phyloP scores from a whole-genome alignment of 2,113 vertebrate species.

The Osmerus eperlanus region DNA sequence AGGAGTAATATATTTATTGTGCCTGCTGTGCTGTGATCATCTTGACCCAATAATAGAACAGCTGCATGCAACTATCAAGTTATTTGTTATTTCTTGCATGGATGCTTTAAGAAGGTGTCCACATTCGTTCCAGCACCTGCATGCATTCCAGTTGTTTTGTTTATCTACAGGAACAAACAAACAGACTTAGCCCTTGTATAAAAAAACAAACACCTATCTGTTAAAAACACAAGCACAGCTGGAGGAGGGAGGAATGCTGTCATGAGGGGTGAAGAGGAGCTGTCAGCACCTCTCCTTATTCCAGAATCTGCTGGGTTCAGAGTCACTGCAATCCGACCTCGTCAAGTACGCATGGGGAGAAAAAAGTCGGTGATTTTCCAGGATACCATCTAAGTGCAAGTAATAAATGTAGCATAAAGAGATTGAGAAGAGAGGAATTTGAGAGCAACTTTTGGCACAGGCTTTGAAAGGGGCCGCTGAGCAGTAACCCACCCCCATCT shows the following conservation, averaged over 20 bases:
- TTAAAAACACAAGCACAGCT: background rate
- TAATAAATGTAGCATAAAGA: constrained; percentile 70
- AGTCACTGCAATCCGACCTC: constrained; percentile 62
- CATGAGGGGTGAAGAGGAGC: constrained; percentile 45
- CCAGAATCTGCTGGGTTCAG: constrained; percentile 47
- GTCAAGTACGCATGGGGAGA: constrained; percentile 20
- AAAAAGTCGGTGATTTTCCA: constrained; percentile 48
- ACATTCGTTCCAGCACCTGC: background rate
- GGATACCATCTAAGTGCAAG: constrained; percentile 67
- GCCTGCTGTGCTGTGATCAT: no score
- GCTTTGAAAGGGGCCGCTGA: constrained; percentile 67
- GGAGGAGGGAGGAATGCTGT: constrained; percentile 28
- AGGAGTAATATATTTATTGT: no score
- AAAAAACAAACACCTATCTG: background rate
- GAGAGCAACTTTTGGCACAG: constrained; percentile 44
- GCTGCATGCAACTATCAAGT: no score
- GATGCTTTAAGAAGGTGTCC: background rate
- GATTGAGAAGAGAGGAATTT: constrained; percentile 62
- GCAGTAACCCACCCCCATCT: constrained; percentile 47
- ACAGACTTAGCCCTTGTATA: background rate
- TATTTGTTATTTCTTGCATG: no score
- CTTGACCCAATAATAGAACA: no score
- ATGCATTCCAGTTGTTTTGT: background rate
- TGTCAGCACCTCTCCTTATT: constrained; percentile 57
- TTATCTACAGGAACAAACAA: constrained; percentile 4